Base-by-base conservation (phyloP, 2,888 invertebrate species). In the Cyclophora punctaria region DNA sequence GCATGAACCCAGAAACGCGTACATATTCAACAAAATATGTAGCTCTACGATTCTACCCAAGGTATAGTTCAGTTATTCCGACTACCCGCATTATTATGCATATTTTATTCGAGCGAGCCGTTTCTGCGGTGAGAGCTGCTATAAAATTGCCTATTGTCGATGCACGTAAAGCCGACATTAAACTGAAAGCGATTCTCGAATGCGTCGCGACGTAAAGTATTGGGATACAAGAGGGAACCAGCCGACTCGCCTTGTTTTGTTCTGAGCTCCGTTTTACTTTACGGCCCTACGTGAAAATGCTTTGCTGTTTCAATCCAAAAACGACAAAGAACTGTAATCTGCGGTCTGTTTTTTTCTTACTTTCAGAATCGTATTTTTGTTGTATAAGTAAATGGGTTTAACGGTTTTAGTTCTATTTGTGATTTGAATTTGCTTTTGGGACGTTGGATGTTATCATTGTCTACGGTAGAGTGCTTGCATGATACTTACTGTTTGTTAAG, bases 121-220 rank as follows among this genome's bases (percentile, higher is more conserved):
- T 64, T 69, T 67, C 61, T 63, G 61, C 64, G 65, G 67, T 61
- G 65, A 69, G 68, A 69, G 67, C 64, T 67, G 69, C 67, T 59
- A 71, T 76, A 71, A 79, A 80, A 83, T 76, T 73, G 77, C 79
- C 78, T 73, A 83, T 83, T 83, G 83, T 82, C 74, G 77, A 75
- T 76, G 75, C 78, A 78, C 72, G 74, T 73, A 78, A 73, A 72
- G 70, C 73, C 66, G 66, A 71, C 80, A 77, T 82, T 81, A 79
- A 78, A 74, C 75, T 72, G 75, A 76, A 78, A 82, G 76, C 80
- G 75, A 75, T 79, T 78, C 73, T 75, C 63, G 74, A 80, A 78
- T 78, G 76, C 78, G 69, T 71, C 67, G 67, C 69, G 65, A 72
- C 67, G 70, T 71, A 69, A 76, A 79, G 75, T 69, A 72, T 51